phyloP scores from a whole-genome alignment of 2,888 invertebrate genomes.

The Criorhina ranunculi region DNA sequence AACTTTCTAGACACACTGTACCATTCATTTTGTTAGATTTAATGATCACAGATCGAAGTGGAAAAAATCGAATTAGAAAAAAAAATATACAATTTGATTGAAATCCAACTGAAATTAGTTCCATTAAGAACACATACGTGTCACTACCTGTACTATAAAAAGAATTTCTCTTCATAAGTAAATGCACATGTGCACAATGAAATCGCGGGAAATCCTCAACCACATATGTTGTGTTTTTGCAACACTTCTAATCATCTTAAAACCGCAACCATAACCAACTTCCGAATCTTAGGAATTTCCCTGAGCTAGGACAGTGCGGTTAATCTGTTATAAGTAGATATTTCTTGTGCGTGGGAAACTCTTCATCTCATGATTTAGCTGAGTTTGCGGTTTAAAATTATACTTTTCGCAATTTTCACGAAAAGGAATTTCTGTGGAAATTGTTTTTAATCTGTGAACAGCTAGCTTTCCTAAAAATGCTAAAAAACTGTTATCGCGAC shows the following conservation, averaged over 20 bases:
- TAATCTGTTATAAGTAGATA: constrained; percentile 65
- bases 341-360: constrained; percentile 58
- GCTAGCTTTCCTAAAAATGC: too few species aligned
- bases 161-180: not conserved
- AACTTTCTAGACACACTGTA: not conserved
- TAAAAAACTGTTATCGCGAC: not conserved
- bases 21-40: not conserved
- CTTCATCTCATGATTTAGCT: constrained; percentile 18
- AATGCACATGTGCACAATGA: not conserved
- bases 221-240: constrained; percentile 53
- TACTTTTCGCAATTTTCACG: constrained; percentile 11
- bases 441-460: too few species aligned
- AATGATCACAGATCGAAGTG: not conserved
- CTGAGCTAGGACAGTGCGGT: constrained; percentile 53
- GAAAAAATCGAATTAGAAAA: not conserved
- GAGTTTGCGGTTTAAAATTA: constrained; percentile 8
- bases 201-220: constrained; percentile 50
- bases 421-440: too few species aligned
- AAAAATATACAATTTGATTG: not conserved
- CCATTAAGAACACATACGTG: constrained; percentile 37
- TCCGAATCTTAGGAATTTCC: constrained; percentile 69
- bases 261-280: constrained; percentile 59
- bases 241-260: constrained; percentile 67
- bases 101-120: not conserved
- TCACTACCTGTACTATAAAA: constrained; percentile 18